Evolutionary conservation across 2,113 vertebrate genomes (phyloP).

Genomic region (Dinomys branickii): DNA sequence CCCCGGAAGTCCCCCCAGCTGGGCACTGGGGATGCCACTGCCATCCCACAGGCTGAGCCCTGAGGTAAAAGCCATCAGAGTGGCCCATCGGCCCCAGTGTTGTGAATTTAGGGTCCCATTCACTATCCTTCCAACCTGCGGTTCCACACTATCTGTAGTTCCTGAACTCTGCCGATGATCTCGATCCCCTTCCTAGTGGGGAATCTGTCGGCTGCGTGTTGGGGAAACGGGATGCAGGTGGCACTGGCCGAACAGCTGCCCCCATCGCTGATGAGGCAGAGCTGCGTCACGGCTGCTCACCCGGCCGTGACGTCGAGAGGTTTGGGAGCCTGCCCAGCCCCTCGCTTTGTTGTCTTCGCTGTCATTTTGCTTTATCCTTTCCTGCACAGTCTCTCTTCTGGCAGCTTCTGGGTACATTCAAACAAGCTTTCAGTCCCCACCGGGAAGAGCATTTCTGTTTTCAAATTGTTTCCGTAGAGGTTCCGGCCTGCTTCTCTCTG

Average conservation of each 20-base stretch:
- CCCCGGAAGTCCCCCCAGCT: too few species aligned
- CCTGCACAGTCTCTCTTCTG: background rate
- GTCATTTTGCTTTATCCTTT: background rate
- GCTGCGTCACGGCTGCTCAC: background rate
- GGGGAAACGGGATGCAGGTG: background rate
- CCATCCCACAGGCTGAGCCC: too few species aligned
- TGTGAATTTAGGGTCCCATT: background rate
- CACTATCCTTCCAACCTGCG: background rate
- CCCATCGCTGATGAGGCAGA: background rate
- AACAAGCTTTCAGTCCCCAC: background rate
- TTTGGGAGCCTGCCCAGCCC: background rate
- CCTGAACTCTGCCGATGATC: background rate
- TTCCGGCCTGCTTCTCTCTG: background rate
- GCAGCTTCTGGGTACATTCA: background rate
- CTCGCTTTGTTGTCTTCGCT: background rate
- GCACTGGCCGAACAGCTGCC: background rate
- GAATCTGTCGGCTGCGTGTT: background rate
- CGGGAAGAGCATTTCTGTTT: background rate
- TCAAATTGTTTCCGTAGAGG: background rate
- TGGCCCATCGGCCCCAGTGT: background rate
- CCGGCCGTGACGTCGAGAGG: background rate
- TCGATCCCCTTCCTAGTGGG: background rate
- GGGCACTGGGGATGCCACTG: too few species aligned
- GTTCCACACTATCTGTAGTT: background rate
- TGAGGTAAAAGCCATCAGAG: background rate